Evolutionary conservation across 2,113 vertebrate species (phyloP), one percentile per base, ranked within the genome.

Genomic region (Pygoscelis adeliae): DNA sequence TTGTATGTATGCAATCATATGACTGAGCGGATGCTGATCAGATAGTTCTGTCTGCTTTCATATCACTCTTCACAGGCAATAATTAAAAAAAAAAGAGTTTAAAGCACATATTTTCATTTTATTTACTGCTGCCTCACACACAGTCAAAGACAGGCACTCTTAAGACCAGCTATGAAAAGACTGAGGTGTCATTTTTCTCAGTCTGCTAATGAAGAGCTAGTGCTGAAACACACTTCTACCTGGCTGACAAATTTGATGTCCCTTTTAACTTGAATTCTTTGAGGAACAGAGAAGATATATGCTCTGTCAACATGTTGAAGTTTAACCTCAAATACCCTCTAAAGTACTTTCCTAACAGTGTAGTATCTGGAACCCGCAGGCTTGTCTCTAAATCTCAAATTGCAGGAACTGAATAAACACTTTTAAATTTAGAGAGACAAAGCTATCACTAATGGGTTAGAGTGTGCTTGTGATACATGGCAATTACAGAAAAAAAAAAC

Each of bases 251-350:
- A 72, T 89, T 20, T 81, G 61, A 87, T 55, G 11, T 79, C 44
- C 25, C 84, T 93, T 96, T 91, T 76, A 96, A 89, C 55, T 93
- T 25, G 19, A 79, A 78, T 61, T 78, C 92, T 90, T 94, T 87
- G 77, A 95, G 73, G 83, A 87, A 52, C 23, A 5, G 13, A 77
- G 62, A 74, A 42, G 23, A 82, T 62, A 62, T 0, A 16, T 25
- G 27, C 50, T 89, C 71, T 92, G 63, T 59, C 76, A 86, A 81
- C 55, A 40, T 23, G 65, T 71, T 72, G 71, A 63, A 93, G 52
- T 89, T 95, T 92, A 81, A 89, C 90, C 92, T 91, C 65, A 92
- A 94, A 93, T 83, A 59, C 50, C 76, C 76, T 94, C 80, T 44
- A 23, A 96, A 91, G 42, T 67, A 78, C 63, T 90, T 92, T 82